Evolutionary conservation across 2,888 invertebrate genomes (phyloP).

Genomic region (Maniola hyperantus): DNA sequence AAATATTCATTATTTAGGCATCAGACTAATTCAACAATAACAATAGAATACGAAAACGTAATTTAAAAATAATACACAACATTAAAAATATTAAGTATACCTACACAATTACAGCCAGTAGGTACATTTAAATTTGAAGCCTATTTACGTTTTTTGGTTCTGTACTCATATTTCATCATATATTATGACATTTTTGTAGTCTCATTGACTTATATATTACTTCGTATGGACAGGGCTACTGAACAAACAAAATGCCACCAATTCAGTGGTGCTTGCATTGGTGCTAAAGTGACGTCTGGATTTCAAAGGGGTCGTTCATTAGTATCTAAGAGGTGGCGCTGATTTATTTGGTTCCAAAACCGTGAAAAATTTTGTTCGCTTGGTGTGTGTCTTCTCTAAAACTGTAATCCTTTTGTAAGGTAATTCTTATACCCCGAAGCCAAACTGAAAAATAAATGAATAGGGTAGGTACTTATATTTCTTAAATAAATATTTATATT

Average conservation of each 20-base stretch:
- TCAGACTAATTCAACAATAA: neutral
- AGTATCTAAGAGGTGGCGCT: no score
- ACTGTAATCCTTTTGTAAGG: neutral
- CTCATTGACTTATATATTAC: no score
- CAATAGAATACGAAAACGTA: neutral
- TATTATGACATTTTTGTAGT: neutral
- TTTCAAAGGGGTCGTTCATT: no score
- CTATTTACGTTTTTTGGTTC: neutral
- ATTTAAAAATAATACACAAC: neutral
- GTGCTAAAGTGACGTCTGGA: no score
- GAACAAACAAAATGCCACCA: no score
- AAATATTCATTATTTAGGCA: conserved; percentile 2
- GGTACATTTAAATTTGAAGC: no score
- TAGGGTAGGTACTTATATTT: no score
- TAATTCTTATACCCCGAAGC: neutral
- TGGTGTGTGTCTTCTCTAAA: neutral
- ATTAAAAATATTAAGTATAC: neutral
- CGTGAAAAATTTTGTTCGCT: no score
- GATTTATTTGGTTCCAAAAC: no score
- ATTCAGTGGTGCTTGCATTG: no score
- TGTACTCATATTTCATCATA: neutral
- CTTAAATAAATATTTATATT: no score
- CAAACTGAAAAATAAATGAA: conserved; percentile 5
- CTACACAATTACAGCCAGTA: neutral
- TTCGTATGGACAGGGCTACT: no score